Evolutionary conservation across 2,113 vertebrate genomes (phyloP).

Genomic region (Corythoichthys intestinalis): DNA sequence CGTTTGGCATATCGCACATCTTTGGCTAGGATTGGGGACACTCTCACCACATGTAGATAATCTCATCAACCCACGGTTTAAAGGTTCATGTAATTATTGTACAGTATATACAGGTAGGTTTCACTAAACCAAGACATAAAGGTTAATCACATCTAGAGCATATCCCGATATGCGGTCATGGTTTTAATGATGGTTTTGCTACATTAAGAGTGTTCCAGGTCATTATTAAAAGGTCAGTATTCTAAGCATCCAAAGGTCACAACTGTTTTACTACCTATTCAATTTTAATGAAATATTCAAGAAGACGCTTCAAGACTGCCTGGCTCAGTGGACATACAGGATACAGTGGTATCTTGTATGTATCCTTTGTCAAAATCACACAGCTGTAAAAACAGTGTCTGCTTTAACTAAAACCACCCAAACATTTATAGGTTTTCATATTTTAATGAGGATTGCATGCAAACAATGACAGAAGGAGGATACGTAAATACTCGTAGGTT

Average conservation of each 20-base stretch:
- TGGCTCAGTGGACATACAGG: neutral
- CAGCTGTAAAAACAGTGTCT: too few species aligned
- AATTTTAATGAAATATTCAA: slow-evolving; percentile 18
- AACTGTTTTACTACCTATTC: neutral
- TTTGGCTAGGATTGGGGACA: neutral
- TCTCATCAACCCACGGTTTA: neutral
- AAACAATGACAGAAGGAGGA: too few species aligned
- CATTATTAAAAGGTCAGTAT: slow-evolving; percentile 11
- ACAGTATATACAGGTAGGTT: neutral
- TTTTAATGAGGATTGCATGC: too few species aligned
- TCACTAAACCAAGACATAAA: slow-evolving; percentile 6
- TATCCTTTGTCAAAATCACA: too few species aligned
- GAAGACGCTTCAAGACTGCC: neutral
- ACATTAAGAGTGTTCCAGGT: slow-evolving; percentile 2
- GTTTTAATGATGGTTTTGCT: slow-evolving; percentile 4
- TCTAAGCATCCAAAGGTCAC: slow-evolving; percentile 8
- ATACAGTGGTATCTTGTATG: neutral
- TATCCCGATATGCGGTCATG: slow-evolving; percentile 3
- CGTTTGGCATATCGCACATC: too few species aligned
- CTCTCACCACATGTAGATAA: neutral
- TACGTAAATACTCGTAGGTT: too few species aligned
- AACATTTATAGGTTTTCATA: too few species aligned
- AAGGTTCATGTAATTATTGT: neutral
- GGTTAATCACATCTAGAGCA: neutral
- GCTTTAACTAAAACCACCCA: too few species aligned